Evolutionary conservation across 2,888 invertebrate species (phyloP), one percentile per base, ranked within the genome.

Genomic region (Asteroscopus sphinx): DNA sequence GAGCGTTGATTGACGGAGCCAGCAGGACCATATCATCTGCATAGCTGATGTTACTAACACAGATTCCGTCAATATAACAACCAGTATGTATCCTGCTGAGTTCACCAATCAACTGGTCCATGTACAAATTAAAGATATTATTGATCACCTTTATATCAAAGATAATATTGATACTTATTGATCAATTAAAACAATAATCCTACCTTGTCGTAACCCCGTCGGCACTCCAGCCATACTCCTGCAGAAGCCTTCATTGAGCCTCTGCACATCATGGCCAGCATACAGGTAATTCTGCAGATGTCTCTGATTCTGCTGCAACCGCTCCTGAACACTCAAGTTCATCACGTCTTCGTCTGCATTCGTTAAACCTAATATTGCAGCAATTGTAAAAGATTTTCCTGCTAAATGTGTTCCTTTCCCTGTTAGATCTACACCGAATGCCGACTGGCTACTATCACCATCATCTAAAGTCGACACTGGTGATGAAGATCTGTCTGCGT

Each of bases 331-430:
- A 68, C 95, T 95, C 47, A 95, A 73, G 57, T 95, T 95, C 87
- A 95, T 95, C 4, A 89, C 93, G 77, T 93, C 92, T 5, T 92
- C 92, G 4, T 93, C 93, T 0, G 85, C 73, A 40, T 92, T 95
- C 54, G 96, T 96, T 67, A 97, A 87, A 0, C 98, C 98, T 76
- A 98, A 95, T 79, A 98, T 98, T 65, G 98, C 97, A 67, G 98
- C 98, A 75, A 98, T 98, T 17, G 98, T 98, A 80, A 98, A 98
- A 5, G 97, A 97, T 81, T 97, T 97, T 36, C 96, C 96, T 35
- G 86, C 90, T 64, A 94, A 87, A 82, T 85, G 89, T 0, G 92
- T 92, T 0, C 84, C 84, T 73, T 93, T 94, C 0, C 92, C 93
- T 0, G 91, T 91, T 72, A 94, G 79, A 58, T 94, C 94, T 1